Evolutionary conservation across 1,140 invertebrate genomes (phyloP).

Genomic region (Diorhabda carinulata): DNA sequence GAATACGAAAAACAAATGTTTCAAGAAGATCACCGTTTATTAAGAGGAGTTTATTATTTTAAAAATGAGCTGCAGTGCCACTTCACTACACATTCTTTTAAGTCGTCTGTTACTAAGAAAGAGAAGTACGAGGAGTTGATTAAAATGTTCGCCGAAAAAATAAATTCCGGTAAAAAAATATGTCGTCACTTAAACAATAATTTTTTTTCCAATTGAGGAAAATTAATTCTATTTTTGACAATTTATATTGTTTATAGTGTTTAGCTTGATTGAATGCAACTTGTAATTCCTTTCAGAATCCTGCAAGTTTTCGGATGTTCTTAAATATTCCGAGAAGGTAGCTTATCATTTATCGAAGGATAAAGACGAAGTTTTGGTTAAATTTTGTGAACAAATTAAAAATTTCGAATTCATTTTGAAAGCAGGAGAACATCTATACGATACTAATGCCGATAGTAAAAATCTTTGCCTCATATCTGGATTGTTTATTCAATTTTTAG

Average conservation of each 20-base stretch:
- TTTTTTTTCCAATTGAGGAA: too few relatives aligned
- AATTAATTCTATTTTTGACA: too few relatives aligned
- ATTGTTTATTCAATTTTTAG: conserved; percentile 23
- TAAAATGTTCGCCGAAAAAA: conserved; percentile 14
- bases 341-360: conserved; percentile 14
- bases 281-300: background rate
- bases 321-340: conserved; percentile 19
- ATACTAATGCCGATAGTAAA: conserved; percentile 4
- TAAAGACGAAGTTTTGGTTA: conserved; percentile 20
- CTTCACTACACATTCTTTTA: conserved; percentile 1
- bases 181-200: background rate
- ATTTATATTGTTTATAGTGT: too few relatives aligned
- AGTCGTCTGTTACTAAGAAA: background rate
- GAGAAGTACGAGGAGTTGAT: conserved; percentile 13
- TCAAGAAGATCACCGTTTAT: conserved; percentile 7
- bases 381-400: conserved; percentile 20
- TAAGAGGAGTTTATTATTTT: conserved; percentile 19
- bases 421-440: conserved; percentile 16
- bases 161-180: conserved; percentile 9
- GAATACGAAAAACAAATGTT: conserved; percentile 1
- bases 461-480: conserved; percentile 23
- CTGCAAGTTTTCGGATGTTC: background rate
- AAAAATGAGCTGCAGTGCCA: conserved; percentile 9
- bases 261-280: too few relatives aligned
- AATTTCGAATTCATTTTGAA: conserved; percentile 22